Evolutionary conservation across 2,113 vertebrate genomes (phyloP).

Genomic region (Calidris pugnax): DNA sequence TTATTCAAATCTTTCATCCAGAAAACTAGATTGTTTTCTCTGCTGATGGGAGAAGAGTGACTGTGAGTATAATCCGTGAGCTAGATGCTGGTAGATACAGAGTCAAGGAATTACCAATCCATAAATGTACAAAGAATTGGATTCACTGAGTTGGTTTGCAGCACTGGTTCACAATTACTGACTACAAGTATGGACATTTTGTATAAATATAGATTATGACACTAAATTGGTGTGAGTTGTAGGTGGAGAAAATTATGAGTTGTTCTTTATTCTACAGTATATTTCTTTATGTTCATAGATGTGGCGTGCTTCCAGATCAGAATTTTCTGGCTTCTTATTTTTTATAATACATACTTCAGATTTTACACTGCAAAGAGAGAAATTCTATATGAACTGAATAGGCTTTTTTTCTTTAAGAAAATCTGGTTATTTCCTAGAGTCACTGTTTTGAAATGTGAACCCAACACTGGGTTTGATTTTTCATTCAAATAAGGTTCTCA

Average conservation of each 20-base stretch:
- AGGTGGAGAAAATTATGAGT: not conserved
- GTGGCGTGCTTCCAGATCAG: not conserved
- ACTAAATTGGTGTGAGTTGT: not conserved
- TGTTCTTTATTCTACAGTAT: not conserved
- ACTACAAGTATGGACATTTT: not conserved
- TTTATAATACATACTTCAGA: not conserved
- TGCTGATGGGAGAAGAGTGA: not conserved
- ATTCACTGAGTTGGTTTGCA: not conserved
- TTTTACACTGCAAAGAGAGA: not conserved
- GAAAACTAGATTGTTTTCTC: slow-evolving; percentile 46
- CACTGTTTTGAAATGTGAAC: not conserved
- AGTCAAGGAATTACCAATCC: not conserved
- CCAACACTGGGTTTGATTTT: not conserved
- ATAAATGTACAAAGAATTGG: not conserved
- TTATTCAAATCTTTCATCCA: slow-evolving; percentile 62
- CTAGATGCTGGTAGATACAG: not conserved
- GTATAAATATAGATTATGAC: slow-evolving; percentile 6
- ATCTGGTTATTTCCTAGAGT: not conserved
- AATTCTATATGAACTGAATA: not conserved
- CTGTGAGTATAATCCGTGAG: not conserved
- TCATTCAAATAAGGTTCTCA: not conserved
- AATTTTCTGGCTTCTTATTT: not conserved
- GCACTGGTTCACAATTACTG: not conserved
- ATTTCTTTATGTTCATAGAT: not conserved
- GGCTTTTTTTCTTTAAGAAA: not conserved